These are phyloP conservation scores for Gobiocypris rarus DNA, from an alignment of 2,113 vertebrate genomes.

Conservation along the genomic window DNA sequence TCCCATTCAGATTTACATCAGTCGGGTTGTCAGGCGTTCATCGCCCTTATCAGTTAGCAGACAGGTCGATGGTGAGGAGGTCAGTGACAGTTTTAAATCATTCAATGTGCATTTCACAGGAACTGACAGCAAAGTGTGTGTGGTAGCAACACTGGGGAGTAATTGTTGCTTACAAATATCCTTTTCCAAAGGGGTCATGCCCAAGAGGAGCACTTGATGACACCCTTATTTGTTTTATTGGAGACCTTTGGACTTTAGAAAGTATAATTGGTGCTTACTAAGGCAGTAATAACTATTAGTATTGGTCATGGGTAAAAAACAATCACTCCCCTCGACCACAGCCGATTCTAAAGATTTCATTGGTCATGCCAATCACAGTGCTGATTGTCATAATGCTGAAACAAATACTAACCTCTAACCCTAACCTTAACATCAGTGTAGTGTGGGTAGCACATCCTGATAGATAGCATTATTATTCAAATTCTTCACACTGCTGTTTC, in stretches of 20 bases:
- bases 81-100: slow-evolving; percentile 36
- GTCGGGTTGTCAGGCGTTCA: slow-evolving; percentile 28
- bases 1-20: slow-evolving; percentile 51
- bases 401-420: neutral
- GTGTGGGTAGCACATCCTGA: neutral
- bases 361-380: neutral
- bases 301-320: neutral
- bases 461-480: neutral
- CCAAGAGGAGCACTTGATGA: neutral
- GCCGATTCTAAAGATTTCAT: neutral
- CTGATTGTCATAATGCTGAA: neutral
- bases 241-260: neutral
- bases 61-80: slow-evolving; percentile 38
- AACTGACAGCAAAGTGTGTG: neutral
- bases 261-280: neutral
- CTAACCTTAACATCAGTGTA: too few relatives aligned
- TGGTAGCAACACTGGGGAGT: neutral
- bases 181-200: neutral
- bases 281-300: neutral
- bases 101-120: slow-evolving; percentile 35
- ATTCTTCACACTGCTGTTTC: too few relatives aligned
- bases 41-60: slow-evolving; percentile 35
- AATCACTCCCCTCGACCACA: neutral
- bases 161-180: neutral
- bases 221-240: neutral